These are phyloP conservation scores for Drosophila dunni DNA, from an alignment of 1,140 invertebrate genomes.

Conservation along the genomic window DNA sequence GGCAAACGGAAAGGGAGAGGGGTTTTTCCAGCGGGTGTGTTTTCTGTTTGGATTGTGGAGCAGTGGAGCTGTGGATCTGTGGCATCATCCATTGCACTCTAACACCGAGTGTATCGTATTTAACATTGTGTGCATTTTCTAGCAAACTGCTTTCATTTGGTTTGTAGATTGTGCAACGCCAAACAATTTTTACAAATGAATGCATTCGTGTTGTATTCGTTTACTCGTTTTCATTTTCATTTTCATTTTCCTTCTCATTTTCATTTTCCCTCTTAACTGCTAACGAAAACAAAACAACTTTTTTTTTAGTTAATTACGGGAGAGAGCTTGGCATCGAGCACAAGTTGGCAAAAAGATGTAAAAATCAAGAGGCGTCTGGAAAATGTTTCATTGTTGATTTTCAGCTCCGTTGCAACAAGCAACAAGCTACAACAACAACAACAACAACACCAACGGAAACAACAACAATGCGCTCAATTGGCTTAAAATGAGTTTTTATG, in stretches of 20 bases:
- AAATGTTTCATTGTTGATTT: constrained; percentile 54
- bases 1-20: background rate
- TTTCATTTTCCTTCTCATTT: constrained; percentile 9
- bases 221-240: constrained; percentile 28
- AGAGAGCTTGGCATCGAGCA: background rate
- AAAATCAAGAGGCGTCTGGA: constrained; percentile 12
- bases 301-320: constrained; percentile 74
- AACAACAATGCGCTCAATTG: constrained; percentile 76
- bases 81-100: constrained; percentile 30
- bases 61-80: constrained; percentile 30
- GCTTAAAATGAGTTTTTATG: constrained; percentile 81
- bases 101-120: constrained; percentile 36
- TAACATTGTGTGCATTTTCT: constrained; percentile 48
- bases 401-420: constrained; percentile 47
- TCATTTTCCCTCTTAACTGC: constrained; percentile 25
- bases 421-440: constrained; percentile 26
- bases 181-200: constrained; percentile 74
- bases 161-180: constrained; percentile 46
- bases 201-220: constrained; percentile 56
- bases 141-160: constrained; percentile 34
- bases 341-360: too few relatives aligned
- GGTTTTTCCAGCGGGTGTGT: constrained; percentile 2
- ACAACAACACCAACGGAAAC: constrained; percentile 30
- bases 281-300: constrained; percentile 45
- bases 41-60: constrained; percentile 29